Evolutionary conservation across 1,140 invertebrate genomes (phyloP), one percentile per base, ranked within the genome.

Genomic region (Grapholita molesta): DNA sequence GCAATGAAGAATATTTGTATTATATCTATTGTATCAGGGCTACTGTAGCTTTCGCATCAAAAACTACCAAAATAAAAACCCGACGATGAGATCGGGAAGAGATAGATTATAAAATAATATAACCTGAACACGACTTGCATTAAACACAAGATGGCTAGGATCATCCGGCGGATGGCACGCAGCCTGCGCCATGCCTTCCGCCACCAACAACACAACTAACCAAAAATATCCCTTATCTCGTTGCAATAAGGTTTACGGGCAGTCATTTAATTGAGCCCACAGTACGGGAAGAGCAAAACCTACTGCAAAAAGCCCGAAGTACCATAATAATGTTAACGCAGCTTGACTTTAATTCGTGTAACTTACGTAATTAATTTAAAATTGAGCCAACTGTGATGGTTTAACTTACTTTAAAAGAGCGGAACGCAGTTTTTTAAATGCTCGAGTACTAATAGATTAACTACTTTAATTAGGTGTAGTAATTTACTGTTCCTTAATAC

Each of bases 121-220:
- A 18, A 48, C 18, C 42, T 8, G 18, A 48, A 48, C 9, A 38
- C 15, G 7, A 30, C 3, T 72, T 67, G 70, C 71, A 38, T 35
- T 8, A 35, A 2, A 11, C 33, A 48, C 42, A 48, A 48, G 42
- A 48, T 48, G 42, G 42, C 15, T 48, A 38, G 67, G 25, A 64
- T 74, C 75, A 21, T 48, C 42, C 42, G 42, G 6, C 42, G 42
- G 42, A 48, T 48, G 42, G 42, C 77, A 79, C 74, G 74, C 79
- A 78, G 79, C 79, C 78, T 76, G 77, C 73, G 53, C 23, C 73
- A 71, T 74, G 76, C 52, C 76, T 80, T 80, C 74, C 76, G 73
- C 53, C 73, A 67, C 35, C 23, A 42, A 52, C n/a, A 48, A 38
- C 35, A 32, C 9, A 38, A 38, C n/a, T 38, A 1, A 38, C 7